A percentile compares a stretch with the other conserved stretches of the same genome.
phyloP scores from a whole-genome alignment of 2,113 vertebrate genomes.

The Heterocephalus glaber region DNA sequence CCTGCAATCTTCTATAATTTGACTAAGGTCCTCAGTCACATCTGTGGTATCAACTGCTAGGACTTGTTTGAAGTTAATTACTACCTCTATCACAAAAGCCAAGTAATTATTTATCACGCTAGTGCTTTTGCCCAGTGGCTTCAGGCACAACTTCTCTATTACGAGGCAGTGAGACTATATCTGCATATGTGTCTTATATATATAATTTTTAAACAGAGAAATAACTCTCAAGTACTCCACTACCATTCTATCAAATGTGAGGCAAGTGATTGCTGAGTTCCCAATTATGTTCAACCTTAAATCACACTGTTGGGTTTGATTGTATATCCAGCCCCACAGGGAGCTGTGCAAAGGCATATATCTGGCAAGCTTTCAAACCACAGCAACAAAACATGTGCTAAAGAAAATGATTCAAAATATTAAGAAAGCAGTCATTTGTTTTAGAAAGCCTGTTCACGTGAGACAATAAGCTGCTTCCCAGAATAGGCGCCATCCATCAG shows the following conservation, averaged over 20 bases:
- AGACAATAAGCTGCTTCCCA: conserved; percentile 77
- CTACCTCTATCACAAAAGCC: not conserved
- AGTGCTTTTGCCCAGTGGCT: conserved; percentile 22
- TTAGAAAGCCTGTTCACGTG: conserved; percentile 68
- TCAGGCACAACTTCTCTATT: conserved; percentile 7
- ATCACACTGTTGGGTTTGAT: conserved; percentile 72
- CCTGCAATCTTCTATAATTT: not conserved
- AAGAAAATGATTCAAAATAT: conserved; percentile 81
- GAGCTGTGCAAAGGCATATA: conserved; percentile 70
- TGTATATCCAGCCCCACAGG: conserved; percentile 71
- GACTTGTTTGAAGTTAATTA: conserved; percentile 19
- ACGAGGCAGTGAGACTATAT: not conserved
- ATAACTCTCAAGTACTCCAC: conserved; percentile 62
- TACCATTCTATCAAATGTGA: conserved; percentile 71
- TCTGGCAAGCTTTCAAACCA: conserved; percentile 80
- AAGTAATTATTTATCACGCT: conserved; percentile 5
- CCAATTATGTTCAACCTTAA: conserved; percentile 78
- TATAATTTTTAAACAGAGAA: conserved; percentile 67
- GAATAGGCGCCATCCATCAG: conserved; percentile 75
- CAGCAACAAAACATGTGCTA: conserved; percentile 76
- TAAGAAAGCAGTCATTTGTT: conserved; percentile 79
- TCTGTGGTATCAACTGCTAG: not conserved
- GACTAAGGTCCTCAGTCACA: conserved; percentile 3
- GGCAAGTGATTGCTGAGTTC: conserved; percentile 76
- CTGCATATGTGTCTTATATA: not conserved